Evolutionary conservation across 1,140 invertebrate species (phyloP).

Genomic region (Drosophila suzukii): DNA sequence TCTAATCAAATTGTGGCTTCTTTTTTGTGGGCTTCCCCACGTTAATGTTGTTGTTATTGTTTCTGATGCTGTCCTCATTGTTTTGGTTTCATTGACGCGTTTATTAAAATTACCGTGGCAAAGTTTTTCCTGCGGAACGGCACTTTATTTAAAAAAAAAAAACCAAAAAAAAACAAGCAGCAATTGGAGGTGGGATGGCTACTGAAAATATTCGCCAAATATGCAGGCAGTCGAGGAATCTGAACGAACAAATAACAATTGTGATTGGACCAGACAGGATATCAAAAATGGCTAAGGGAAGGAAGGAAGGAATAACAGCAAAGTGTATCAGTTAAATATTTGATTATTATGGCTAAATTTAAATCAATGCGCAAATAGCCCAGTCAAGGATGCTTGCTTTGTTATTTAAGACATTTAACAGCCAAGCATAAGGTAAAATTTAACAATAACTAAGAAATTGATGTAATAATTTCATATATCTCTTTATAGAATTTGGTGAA

Average conservation of each 20-base stretch:
- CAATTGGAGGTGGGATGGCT: not conserved
- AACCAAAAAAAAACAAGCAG: conserved; percentile 9
- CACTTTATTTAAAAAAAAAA: conserved; percentile 62
- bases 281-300: conserved; percentile 8
- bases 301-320: not conserved
- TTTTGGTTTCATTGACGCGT: conserved; percentile 81
- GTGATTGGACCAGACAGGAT: conserved; percentile 23
- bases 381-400: not conserved
- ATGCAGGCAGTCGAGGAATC: conserved; percentile 3
- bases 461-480: not conserved
- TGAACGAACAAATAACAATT: conserved; percentile 32
- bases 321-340: conserved; percentile 24
- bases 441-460: not conserved
- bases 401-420: no score
- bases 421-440: not conserved
- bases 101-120: conserved; percentile 79
- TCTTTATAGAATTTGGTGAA: no score
- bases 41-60: conserved; percentile 52
- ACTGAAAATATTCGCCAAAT: conserved; percentile 36
- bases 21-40: conserved; percentile 59
- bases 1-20: conserved; percentile 82
- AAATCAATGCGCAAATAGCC: conserved; percentile 5
- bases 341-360: conserved; percentile 14
- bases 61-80: conserved; percentile 68
- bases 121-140: conserved; percentile 59